These are phyloP conservation scores for Myrmophylax atrothorax DNA, from an alignment of 2,113 vertebrate species.

Conservation along the genomic window DNA sequence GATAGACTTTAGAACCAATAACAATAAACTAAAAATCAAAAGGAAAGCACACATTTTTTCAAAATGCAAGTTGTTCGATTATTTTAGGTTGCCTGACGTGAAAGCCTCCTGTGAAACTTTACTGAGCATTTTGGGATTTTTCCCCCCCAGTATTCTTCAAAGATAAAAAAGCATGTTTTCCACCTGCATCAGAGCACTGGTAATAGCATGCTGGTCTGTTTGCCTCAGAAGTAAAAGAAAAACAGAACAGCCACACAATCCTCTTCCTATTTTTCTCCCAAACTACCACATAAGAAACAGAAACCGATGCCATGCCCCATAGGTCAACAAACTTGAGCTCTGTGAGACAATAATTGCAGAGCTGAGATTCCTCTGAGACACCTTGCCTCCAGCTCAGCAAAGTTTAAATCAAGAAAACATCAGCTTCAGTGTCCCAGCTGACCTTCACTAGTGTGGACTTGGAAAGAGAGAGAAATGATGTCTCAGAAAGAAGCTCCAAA, in stretches of 20 bases:
- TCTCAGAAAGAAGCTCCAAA: background rate
- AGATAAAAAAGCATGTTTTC: background rate
- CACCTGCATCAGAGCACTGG: background rate
- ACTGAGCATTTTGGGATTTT: background rate
- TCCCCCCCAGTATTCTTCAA: background rate
- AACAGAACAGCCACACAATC: background rate
- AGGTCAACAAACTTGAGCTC: constrained; percentile 60
- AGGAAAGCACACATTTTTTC: background rate
- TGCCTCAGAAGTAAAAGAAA: background rate
- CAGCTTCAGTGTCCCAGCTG: background rate
- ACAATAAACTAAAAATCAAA: constrained; percentile 2
- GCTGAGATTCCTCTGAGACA: constrained; percentile 32
- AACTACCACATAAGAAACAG: background rate
- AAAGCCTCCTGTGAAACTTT: background rate
- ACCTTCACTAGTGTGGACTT: background rate
- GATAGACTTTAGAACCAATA: background rate
- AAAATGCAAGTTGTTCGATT: background rate
- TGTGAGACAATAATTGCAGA: constrained; percentile 16
- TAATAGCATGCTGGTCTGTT: background rate
- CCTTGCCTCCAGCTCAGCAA: constrained; percentile 34
- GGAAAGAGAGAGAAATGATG: background rate
- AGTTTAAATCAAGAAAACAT: constrained; percentile 53
- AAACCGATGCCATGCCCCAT: constrained; percentile 17
- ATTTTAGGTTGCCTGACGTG: background rate
- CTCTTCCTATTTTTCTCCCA: constrained; percentile 1